Conservation (phyloP, 2,797 vertebrate species). For the Sebastolobus altivelis region DNA sequence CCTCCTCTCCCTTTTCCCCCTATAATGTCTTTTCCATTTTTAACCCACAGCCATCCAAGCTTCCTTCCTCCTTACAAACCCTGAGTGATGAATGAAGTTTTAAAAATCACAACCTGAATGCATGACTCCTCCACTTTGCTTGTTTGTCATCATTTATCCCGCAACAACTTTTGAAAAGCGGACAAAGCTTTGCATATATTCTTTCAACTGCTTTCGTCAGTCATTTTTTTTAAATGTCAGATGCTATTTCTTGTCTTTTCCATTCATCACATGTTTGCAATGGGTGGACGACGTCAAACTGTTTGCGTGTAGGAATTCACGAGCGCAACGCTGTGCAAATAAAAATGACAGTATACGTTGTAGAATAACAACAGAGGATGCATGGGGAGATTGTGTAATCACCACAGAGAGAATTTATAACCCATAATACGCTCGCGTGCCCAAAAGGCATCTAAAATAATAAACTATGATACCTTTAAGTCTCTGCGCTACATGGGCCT, state of each 20-base stretch:
- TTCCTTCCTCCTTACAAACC: slow-evolving; percentile 85
- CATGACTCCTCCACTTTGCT: slow-evolving; percentile 62
- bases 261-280: slow-evolving; percentile 48
- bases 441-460: slow-evolving; percentile 32
- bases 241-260: slow-evolving; percentile 27
- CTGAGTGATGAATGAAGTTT: slow-evolving; percentile 80
- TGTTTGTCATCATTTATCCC: slow-evolving; percentile 72
- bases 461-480: slow-evolving; percentile 8
- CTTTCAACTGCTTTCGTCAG: slow-evolving; percentile 1
- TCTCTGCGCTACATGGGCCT: slow-evolving; percentile 2
- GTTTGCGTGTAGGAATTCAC: slow-evolving; percentile 41
- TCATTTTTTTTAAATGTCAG: slow-evolving; percentile 20
- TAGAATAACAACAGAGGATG: slow-evolving; percentile 26
- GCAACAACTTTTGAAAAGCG: slow-evolving; percentile 38
- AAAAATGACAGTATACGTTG: slow-evolving; percentile 14
- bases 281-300: slow-evolving; percentile 19
- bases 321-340: slow-evolving; percentile 34
- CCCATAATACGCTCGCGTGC: neutral
- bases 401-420: slow-evolving; percentile 21
- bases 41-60: slow-evolving; percentile 85
- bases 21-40: slow-evolving; percentile 91
- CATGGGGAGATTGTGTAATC: slow-evolving; percentile 20
- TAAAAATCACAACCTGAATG: slow-evolving; percentile 75
- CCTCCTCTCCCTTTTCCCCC: slow-evolving; percentile 68
- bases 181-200: slow-evolving; percentile 46